Base-by-base conservation (phyloP, 1,140 invertebrate species). In the Hycleus cichorii region DNA sequence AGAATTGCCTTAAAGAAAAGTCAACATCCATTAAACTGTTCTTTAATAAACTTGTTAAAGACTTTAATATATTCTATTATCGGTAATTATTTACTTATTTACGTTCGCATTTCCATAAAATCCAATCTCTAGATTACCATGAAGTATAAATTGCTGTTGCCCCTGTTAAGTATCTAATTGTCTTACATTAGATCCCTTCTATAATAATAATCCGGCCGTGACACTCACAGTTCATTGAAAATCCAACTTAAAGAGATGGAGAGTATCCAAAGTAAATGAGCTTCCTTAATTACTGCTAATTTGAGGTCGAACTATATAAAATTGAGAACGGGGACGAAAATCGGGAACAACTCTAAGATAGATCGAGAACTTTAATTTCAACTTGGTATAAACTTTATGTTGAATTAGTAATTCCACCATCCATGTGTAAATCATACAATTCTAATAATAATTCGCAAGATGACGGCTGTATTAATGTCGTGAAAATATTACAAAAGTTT, bases 191-290 rank as follows among this genome's bases (percentile, higher is more conserved):
- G 47, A 40, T 50, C 42, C 56, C 42, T 26, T 44, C 56, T 53
- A 32, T 53, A 39, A 58, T 53, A 39, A 58, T 58, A 58, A 58
- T 58, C 56, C 43, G 47, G 38, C 56, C 49, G 56, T 50, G 56
- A 58, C 56, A 58, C 44, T 58, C 56, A 58, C 56, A 58, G 56
- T 58, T 58, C 56, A 58, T 58, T 58, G 56, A 50, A 50, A 45
- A 50, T 58, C 40, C 56, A 45, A 51, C 48, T 58, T 39, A 27
- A 32, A 32, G 4, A 7, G 32, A 32, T 5, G 56, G 54, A 24
- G 39, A 51, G 56, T 58, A 58, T 58, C 49, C 44, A 7, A 44
- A 58, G 48, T 45, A 58, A 58, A 58, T 58, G 56, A 58, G 56
- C 56, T 47, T 47, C 44, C 49, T 48, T 44, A 51, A 58, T 51